Evolutionary conservation across 2,888 invertebrate genomes (phyloP), one percentile per base, ranked within the genome.

Genomic region (Amblyteles armatorius): DNA sequence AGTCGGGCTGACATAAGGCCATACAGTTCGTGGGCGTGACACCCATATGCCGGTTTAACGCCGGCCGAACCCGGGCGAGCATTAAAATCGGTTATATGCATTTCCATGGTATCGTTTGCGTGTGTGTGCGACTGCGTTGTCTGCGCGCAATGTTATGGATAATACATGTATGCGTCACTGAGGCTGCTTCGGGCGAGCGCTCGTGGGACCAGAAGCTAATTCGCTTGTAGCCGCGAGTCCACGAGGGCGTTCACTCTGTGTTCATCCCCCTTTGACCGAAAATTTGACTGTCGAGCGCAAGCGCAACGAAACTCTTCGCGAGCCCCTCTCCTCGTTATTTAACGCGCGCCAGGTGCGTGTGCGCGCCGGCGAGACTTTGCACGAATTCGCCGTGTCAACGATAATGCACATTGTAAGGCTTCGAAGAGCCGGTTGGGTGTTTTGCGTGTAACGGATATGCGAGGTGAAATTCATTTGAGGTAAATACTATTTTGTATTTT

Each of bases 1-100:
- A 87, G 77, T 74, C 81, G 65, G 87, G 85, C 88, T 89, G 89
- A 90, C 91, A 92, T 90, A 91, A 91, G 91, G 91, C 68, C 80
- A 80, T 79, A 78, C 86, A 86, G 81, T 84, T 88, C 86, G 88
- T 88, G 88, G 88, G 88, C 88, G 88, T 88, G 88, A 88, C 88
- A 69, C 71, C 86, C 86, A 87, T 87, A 87, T 87, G 87, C 74
- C 71, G 36, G 67, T 79, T 76, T 74, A 44, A 16, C 16, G 16
- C 44, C 44, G 57, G 83, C 68, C 68, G 72, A 81, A 72, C 40
- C 26, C 67, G 67, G 29, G 52, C 44, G 48, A 73, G 72, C 81
- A 77, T 81, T 81, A 68, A 76, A 63, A 52, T 9, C 68, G 33
- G 74, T 73, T 73, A 48, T 74, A 73, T 80, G 73, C 74, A 80